Evolutionary conservation across 2,113 vertebrate species (phyloP).

Genomic region (human (Homo sapiens)): DNA sequence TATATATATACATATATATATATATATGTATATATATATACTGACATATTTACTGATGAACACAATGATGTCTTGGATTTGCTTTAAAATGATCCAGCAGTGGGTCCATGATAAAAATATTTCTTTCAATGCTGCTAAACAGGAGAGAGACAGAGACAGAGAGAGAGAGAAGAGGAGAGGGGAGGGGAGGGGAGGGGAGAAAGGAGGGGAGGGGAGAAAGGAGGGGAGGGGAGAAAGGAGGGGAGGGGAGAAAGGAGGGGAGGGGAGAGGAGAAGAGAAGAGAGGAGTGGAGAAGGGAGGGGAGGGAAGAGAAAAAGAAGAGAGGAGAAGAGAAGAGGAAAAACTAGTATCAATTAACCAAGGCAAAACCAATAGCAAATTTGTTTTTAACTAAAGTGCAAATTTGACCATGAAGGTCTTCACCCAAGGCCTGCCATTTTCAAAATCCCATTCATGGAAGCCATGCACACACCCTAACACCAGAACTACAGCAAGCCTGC

Average conservation of each 20-base stretch:
- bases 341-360: not conserved
- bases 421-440: not conserved
- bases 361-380: not conserved
- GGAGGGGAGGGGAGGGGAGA: too few relatives aligned
- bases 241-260: too few relatives aligned
- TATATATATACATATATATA: too few relatives aligned
- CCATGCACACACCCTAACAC: fast-evolving
- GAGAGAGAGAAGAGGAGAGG: too few relatives aligned
- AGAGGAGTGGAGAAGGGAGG: too few relatives aligned
- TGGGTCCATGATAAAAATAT: not conserved
- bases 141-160: not conserved
- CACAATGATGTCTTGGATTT: not conserved
- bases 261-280: too few relatives aligned
- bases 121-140: not conserved
- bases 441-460: not conserved
- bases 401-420: not conserved
- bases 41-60: not conserved
- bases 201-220: too few relatives aligned
- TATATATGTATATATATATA: too few relatives aligned
- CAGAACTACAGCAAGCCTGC: not conserved
- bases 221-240: too few relatives aligned
- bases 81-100: not conserved
- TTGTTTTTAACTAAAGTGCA: not conserved
- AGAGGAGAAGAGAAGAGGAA: too few relatives aligned
- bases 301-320: fast-evolving